phyloP scores from a whole-genome alignment of 2,888 invertebrate genomes.

The Phlogophora meticulosa region DNA sequence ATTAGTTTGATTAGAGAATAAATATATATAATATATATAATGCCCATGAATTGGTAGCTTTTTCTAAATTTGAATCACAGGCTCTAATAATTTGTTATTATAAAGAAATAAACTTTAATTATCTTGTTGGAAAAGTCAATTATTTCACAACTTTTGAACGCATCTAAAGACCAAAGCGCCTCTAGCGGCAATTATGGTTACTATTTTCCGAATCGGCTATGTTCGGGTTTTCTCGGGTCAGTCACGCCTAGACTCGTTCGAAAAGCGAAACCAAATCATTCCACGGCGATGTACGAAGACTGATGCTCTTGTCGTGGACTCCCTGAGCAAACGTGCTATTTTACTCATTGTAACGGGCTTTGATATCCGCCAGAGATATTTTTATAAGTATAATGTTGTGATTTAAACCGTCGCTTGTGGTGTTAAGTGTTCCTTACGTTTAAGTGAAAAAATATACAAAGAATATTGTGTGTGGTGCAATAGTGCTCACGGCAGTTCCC shows the following conservation, averaged over 20 bases:
- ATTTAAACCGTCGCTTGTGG: constrained; percentile 84
- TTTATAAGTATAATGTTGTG: constrained; percentile 87
- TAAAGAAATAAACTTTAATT: neutral
- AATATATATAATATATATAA: too few relatives aligned
- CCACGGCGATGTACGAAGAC: constrained; percentile 90
- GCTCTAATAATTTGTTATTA: neutral
- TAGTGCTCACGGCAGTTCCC: constrained; percentile 82
- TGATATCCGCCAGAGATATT: constrained; percentile 81
- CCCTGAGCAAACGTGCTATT: constrained; percentile 86
- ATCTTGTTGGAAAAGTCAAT: neutral
- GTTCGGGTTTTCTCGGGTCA: constrained; percentile 86
- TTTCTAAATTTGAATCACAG: too few relatives aligned
- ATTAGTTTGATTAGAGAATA: too few relatives aligned
- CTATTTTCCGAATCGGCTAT: constrained; percentile 72
- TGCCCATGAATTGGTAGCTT: too few relatives aligned
- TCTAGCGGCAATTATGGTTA: constrained; percentile 67
- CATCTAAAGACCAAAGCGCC: constrained; percentile 74
- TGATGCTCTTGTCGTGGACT: constrained; percentile 90
- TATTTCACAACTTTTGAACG: constrained; percentile 56
- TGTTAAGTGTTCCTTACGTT: constrained; percentile 85
- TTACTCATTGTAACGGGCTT: constrained; percentile 85
- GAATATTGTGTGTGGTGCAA: constrained; percentile 87
- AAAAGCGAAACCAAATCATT: constrained; percentile 90
- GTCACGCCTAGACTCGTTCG: constrained; percentile 91
- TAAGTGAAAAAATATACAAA: constrained; percentile 83